Evolutionary conservation across 2,113 vertebrate species (phyloP).

Genomic region (Notechis scutatus): DNA sequence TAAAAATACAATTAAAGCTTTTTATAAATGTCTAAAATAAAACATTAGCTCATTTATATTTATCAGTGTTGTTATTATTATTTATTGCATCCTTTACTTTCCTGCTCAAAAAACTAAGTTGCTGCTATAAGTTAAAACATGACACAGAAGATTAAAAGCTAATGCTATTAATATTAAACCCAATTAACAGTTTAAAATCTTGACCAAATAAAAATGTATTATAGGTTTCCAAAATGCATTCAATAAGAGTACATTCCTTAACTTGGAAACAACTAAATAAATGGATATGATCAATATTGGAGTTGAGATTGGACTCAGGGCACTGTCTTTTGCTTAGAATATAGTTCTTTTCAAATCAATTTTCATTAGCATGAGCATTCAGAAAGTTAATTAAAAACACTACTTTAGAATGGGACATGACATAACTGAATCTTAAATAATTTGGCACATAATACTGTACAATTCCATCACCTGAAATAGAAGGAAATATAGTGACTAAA

Average conservation of each 20-base stretch:
- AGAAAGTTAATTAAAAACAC: conserved; percentile 23
- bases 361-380: conserved; percentile 52
- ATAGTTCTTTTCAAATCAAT: conserved; percentile 53
- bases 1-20: neutral
- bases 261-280: conserved; percentile 29
- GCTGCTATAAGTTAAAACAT: neutral
- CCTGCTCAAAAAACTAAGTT: neutral
- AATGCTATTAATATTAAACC: neutral
- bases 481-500: neutral
- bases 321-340: conserved; percentile 48
- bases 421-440: conserved; percentile 12
- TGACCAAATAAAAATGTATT: neutral
- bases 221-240: neutral
- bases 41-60: neutral
- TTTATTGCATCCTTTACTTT: neutral
- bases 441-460: conserved; percentile 4
- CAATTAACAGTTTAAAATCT: neutral
- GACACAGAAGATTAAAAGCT: neutral
- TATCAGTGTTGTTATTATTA: neutral
- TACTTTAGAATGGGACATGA: neutral
- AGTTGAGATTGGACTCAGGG: conserved; percentile 59
- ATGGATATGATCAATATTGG: conserved; percentile 51
- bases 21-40: neutral
- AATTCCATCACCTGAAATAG: conserved; percentile 12
- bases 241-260: no score